Conservation (phyloP, 2,888 invertebrate genomes). For the Homarus gammarus region DNA sequence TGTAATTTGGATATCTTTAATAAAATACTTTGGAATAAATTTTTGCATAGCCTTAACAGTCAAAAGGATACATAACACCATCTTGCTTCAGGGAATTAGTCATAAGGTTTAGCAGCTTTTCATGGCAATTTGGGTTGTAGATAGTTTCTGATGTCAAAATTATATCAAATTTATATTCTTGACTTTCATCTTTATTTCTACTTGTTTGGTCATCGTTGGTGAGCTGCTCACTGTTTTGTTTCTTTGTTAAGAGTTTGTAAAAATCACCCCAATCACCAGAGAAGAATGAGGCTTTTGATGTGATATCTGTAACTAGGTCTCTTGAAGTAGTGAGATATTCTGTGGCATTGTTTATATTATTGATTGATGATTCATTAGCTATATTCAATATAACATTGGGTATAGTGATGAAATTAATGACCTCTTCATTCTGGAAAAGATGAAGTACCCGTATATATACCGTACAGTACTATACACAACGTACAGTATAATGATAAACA, state of each 20-base stretch:
- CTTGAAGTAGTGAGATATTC: background rate
- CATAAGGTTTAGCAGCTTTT: slow-evolving; percentile 87
- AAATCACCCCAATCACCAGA: slow-evolving; percentile 89
- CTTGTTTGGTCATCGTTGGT: background rate
- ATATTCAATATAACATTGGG: slow-evolving; percentile 88
- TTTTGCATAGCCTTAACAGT: too few relatives aligned
- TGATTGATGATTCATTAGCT: slow-evolving; percentile 41
- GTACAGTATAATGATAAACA: background rate
- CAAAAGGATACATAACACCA: slow-evolving; percentile 85
- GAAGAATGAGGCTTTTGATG: slow-evolving; percentile 80
- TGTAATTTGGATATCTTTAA: too few relatives aligned
- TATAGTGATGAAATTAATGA: slow-evolving; percentile 88
- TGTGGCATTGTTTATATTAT: background rate
- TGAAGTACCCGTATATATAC: background rate
- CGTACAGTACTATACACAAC: background rate
- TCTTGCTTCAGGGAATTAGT: slow-evolving; percentile 82
- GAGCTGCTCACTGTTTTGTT: background rate
- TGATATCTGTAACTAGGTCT: background rate
- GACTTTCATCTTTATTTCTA: slow-evolving; percentile 19
- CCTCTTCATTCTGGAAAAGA: slow-evolving; percentile 87
- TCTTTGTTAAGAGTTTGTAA: slow-evolving; percentile 67
- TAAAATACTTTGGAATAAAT: too few relatives aligned
- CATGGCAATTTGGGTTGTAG: slow-evolving; percentile 87
- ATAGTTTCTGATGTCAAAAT: slow-evolving; percentile 97
- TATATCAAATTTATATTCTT: slow-evolving; percentile 85